These are phyloP conservation scores for Bombus sylvicola DNA, from an alignment of 1,140 invertebrate genomes.

Conservation along the genomic window DNA sequence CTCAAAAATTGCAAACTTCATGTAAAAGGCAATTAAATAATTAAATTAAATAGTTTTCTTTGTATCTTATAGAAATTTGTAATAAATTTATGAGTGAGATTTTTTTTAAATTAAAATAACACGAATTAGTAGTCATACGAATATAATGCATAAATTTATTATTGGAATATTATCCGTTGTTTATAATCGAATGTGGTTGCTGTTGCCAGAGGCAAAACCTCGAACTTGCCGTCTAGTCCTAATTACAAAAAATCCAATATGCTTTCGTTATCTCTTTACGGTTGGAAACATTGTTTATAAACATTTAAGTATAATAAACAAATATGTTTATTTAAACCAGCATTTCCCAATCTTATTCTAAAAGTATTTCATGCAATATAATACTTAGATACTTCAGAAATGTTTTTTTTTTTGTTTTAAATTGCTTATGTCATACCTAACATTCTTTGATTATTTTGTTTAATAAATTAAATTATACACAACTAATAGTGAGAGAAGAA, in stretches of 20 bases:
- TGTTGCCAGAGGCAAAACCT: slow-evolving; percentile 80
- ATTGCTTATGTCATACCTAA: background rate
- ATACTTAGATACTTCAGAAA: background rate
- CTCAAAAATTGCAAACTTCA: background rate
- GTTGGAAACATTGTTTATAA: background rate
- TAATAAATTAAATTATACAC: background rate
- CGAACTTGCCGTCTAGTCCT: slow-evolving; percentile 80
- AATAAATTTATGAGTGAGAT: slow-evolving; percentile 37
- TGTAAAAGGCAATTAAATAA: slow-evolving; percentile 14
- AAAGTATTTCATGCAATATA: background rate
- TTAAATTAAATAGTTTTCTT: slow-evolving; percentile 30
- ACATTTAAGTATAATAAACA: background rate
- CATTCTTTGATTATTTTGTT: background rate
- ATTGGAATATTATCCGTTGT: slow-evolving; percentile 51
- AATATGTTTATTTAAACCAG: slow-evolving; percentile 11
- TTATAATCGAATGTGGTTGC: slow-evolving; percentile 82
- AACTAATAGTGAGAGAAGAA: background rate
- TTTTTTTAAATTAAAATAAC: background rate
- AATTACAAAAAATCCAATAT: slow-evolving; percentile 71
- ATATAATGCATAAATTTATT: slow-evolving; percentile 25
- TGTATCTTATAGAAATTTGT: background rate
- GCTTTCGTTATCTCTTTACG: slow-evolving; percentile 48
- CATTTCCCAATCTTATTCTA: slow-evolving; percentile 34
- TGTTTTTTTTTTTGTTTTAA: background rate
- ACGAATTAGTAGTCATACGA: slow-evolving; percentile 1